These are phyloP conservation scores for Odontocerum albicorne DNA, from an alignment of 2,888 invertebrate species.

Conservation along the genomic window DNA sequence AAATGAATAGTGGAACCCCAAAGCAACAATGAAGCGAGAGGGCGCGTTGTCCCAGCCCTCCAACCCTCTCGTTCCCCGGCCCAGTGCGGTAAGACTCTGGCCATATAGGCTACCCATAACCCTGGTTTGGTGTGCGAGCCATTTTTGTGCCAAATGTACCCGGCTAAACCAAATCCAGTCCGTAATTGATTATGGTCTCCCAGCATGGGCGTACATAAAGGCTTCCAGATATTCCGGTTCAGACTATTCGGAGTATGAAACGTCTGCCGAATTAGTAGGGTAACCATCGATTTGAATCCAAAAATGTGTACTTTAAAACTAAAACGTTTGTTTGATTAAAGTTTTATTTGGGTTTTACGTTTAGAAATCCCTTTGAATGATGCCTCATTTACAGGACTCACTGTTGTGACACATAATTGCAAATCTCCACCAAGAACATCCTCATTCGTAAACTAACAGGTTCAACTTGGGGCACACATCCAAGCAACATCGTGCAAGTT, in stretches of 20 bases:
- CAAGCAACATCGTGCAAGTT: too few relatives aligned
- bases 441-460: too few relatives aligned
- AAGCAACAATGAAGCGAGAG: slow-evolving; percentile 9
- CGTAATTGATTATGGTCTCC: slow-evolving; percentile 37
- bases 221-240: slow-evolving; percentile 10
- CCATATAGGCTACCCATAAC: slow-evolving; percentile 37
- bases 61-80: slow-evolving; percentile 2
- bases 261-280: too few relatives aligned
- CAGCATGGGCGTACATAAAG: slow-evolving; percentile 31
- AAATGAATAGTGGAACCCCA: slow-evolving; percentile 19
- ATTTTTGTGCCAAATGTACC: slow-evolving; percentile 35
- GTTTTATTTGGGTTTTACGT: too few relatives aligned
- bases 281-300: too few relatives aligned
- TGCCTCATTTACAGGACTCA: too few relatives aligned
- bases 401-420: too few relatives aligned
- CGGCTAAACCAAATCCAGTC: slow-evolving; percentile 36
- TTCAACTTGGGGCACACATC: too few relatives aligned
- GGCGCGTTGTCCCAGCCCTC: slow-evolving; percentile 1
- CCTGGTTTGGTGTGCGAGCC: slow-evolving; percentile 35
- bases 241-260: not conserved
- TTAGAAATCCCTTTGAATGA: too few relatives aligned
- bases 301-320: too few relatives aligned
- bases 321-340: too few relatives aligned
- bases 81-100: slow-evolving; percentile 35
- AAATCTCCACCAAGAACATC: too few relatives aligned